Base-by-base conservation (phyloP, 2,113 vertebrate genomes). In the Abramis brama region DNA sequence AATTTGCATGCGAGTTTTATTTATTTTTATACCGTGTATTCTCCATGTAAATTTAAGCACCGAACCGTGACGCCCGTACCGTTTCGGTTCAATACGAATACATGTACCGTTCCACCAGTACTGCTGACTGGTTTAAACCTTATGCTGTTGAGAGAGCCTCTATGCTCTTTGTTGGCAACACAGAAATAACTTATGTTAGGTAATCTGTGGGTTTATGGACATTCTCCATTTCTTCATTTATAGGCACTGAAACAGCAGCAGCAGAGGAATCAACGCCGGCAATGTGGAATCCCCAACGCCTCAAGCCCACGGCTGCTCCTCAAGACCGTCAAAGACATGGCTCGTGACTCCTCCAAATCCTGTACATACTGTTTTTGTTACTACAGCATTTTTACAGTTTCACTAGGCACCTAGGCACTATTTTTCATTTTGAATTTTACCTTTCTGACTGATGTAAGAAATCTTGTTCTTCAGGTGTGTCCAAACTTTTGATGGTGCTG, bases 231-330 rank as follows among this genome's bases (percentile, higher is more conserved):
- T 30, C n/a, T 59, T 5, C 30, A 43, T 11, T 87, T 89, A 33
- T 62, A 94, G 98, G 98, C 98, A 86, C 90, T 99, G 89, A 99
- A 98, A 89, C 97, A 99, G 93, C 97, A 97, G 92, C 97, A 98
- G 82, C 96, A 97, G 90, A 95, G 96, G 90, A 96, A 97, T 87
- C 96, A 97, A 91, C 97, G 97, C 33, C 95, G 97, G 89, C 94
- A 97, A 77, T 92, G 95, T 1, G 95, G 94, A 2, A 94, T 97
- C 93, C 91, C 97, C 0, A 89, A 96, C 52, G 83, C 96, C 5
- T 93, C 97, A 19, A 95, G 83, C 79, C 96, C 97, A 45, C 95
- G 97, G 50, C 93, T 97, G 36, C 94, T 97, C 13, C 94, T 99
- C 68, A 98, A 97, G 91, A 93, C 95, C 1, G 95, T 97, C 85